Evolutionary conservation across 2,113 vertebrate genomes (phyloP).

Genomic region (Mionectes macconnelli): DNA sequence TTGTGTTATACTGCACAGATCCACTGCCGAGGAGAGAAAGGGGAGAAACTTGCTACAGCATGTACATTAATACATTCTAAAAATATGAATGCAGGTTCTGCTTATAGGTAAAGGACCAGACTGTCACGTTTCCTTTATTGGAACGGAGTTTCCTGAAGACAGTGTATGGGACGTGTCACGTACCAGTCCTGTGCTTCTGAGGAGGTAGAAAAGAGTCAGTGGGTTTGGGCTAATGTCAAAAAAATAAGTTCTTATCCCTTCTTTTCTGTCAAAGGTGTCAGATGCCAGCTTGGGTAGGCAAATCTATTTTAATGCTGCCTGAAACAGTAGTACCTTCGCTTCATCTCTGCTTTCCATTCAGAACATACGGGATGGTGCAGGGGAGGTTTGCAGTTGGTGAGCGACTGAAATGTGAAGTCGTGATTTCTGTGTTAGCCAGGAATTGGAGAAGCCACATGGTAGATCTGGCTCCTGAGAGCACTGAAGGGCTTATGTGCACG

Average conservation of each 20-base stretch:
- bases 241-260: not conserved
- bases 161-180: not conserved
- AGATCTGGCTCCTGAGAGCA: not conserved
- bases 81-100: not conserved
- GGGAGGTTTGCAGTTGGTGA: not conserved
- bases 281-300: not conserved
- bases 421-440: not conserved
- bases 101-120: not conserved
- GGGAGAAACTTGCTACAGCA: not conserved
- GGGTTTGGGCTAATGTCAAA: not conserved
- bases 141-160: not conserved
- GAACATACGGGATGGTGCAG: not conserved
- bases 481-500: not conserved
- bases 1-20: not conserved
- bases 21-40: not conserved
- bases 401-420: not conserved
- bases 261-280: not conserved
- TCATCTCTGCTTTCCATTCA: not conserved
- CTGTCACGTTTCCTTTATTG: not conserved
- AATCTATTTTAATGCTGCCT: conserved; percentile 11
- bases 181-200: not conserved
- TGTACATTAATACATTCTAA: not conserved
- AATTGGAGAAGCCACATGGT: not conserved
- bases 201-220: not conserved
- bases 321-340: conserved; percentile 4